phyloP scores from a whole-genome alignment of 2,888 invertebrate species.

The Oasisia sp. region DNA sequence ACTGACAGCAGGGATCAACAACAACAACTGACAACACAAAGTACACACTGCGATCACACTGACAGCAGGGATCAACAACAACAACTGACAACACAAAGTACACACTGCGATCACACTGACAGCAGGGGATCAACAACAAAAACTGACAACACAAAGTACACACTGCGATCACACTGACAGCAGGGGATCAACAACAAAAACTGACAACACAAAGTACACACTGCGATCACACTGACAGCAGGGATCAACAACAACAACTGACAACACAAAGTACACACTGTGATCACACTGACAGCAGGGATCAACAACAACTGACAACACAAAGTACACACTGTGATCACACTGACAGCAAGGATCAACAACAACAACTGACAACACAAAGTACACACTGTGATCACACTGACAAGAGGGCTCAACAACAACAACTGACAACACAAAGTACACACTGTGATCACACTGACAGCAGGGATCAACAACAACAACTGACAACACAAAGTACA shows the following conservation, averaged over 20 bases:
- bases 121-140: too few relatives aligned
- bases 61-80: constrained; percentile 46
- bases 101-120: too few relatives aligned
- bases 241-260: constrained; percentile 60
- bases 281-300: too few relatives aligned
- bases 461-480: constrained; percentile 50
- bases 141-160: constrained; percentile 43
- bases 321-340: too few relatives aligned
- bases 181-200: too few relatives aligned
- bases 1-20: constrained; percentile 39
- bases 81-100: constrained; percentile 46
- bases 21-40: constrained; percentile 50
- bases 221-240: too few relatives aligned
- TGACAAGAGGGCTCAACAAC: constrained; percentile 40
- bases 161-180: too few relatives aligned
- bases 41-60: too few relatives aligned
- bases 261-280: too few relatives aligned
- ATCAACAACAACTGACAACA: constrained; percentile 52
- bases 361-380: constrained; percentile 51
- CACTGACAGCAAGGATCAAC: constrained; percentile 35
- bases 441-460: too few relatives aligned
- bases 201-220: constrained; percentile 36
- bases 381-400: too few relatives aligned
- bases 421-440: constrained; percentile 48
- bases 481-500: constrained; percentile 43